These are phyloP conservation scores for Pyrrhosoma nymphula DNA, from an alignment of 2,888 invertebrate genomes.

Conservation along the genomic window DNA sequence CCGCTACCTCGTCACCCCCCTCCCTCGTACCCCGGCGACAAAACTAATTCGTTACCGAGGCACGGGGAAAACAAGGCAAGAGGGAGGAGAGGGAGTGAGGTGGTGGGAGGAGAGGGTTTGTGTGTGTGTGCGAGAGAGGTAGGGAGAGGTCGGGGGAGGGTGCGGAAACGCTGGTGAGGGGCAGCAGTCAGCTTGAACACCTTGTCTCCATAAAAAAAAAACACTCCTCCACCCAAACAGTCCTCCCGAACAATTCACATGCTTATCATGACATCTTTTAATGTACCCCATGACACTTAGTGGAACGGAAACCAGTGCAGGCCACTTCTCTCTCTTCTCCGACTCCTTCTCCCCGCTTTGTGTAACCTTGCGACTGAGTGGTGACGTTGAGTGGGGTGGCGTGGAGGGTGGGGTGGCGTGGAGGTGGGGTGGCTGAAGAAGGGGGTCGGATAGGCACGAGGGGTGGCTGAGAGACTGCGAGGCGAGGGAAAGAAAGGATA, in stretches of 20 bases:
- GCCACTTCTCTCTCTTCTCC: not conserved
- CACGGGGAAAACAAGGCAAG: not conserved
- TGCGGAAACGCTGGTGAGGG: not conserved
- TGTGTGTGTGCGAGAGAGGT: not conserved
- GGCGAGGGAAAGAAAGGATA: too few relatives aligned
- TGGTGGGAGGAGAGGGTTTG: not conserved
- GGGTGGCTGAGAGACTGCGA: not conserved
- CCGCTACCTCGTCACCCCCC: not conserved
- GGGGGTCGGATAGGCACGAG: not conserved
- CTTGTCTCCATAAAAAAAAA: constrained; percentile 37
- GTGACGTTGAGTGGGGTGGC: not conserved
- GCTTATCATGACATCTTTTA: constrained; percentile 62
- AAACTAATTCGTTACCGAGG: constrained; percentile 48
- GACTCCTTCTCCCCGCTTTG: not conserved
- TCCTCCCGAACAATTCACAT: constrained; percentile 53
- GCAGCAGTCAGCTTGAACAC: not conserved
- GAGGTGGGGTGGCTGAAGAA: not conserved
- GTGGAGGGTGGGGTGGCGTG: not conserved
- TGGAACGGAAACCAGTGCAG: constrained; percentile 63
- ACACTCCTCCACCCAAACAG: not conserved
- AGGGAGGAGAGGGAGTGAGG: not conserved
- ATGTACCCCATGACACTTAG: constrained; percentile 57
- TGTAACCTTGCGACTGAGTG: not conserved
- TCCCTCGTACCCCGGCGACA: not conserved
- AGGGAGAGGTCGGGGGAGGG: too few relatives aligned